These are phyloP conservation scores for Cochlearius cochlearius DNA, from an alignment of 2,113 vertebrate genomes.

Conservation along the genomic window DNA sequence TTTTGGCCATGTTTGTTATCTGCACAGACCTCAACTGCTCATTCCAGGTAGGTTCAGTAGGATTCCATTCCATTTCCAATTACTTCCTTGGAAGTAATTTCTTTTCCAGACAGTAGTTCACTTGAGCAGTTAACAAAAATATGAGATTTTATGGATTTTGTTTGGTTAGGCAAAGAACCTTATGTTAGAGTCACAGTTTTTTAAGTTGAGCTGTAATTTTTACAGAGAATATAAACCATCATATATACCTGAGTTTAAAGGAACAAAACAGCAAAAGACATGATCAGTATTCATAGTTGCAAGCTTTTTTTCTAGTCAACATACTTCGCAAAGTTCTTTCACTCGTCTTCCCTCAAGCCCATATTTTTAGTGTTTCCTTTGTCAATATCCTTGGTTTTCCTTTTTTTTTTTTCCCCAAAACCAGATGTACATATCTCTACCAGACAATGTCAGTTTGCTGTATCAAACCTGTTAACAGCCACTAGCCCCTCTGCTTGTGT, in stretches of 20 bases:
- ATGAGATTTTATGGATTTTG: not conserved
- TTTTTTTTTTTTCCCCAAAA: not conserved
- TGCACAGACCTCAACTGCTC: not conserved
- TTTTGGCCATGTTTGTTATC: not conserved
- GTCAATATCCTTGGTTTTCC: not conserved
- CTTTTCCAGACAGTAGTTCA: not conserved
- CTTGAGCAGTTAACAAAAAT: not conserved
- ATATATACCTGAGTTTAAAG: not conserved
- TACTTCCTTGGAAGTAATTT: not conserved
- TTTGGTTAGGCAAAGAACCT: not conserved
- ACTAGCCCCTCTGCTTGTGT: not conserved
- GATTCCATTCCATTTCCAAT: not conserved
- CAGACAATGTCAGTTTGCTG: not conserved
- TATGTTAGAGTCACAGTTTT: not conserved
- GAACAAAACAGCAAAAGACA: not conserved
- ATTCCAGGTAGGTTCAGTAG: not conserved
- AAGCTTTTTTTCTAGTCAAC: not conserved
- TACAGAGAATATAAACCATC: not conserved
- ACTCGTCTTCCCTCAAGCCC: not conserved
- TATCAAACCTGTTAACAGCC: not conserved
- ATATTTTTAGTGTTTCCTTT: not conserved
- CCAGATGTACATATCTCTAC: not conserved
- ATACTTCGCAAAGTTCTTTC: not conserved
- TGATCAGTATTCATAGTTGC: not conserved
- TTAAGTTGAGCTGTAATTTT: not conserved